These are phyloP conservation scores for Caenorhabditis macrosperma DNA, from an alignment of 2,888 invertebrate species.

Conservation along the genomic window DNA sequence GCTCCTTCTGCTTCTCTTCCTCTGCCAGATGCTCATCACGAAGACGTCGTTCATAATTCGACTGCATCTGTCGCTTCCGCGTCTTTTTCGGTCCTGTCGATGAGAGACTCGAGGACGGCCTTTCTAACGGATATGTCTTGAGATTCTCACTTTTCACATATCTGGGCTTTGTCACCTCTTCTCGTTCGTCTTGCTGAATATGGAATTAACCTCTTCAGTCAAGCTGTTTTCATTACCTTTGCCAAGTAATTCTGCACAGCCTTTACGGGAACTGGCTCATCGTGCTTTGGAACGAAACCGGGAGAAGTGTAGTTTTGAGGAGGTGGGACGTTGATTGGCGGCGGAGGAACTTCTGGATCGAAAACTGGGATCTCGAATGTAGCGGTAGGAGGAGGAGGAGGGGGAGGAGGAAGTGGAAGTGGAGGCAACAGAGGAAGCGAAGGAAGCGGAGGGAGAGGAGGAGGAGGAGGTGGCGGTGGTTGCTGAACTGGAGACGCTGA, in stretches of 20 bases:
- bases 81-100: constrained; percentile 21
- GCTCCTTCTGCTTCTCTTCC: constrained; percentile 28
- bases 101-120: neutral
- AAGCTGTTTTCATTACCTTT: neutral
- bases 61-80: constrained; percentile 21
- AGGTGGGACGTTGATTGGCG: neutral
- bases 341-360: constrained; percentile 9
- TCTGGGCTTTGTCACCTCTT: neutral
- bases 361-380: neutral
- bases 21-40: constrained; percentile 8
- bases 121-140: neutral
- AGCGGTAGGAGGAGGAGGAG: neutral
- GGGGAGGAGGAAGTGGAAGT: neutral
- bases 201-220: neutral
- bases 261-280: neutral
- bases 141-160: neutral
- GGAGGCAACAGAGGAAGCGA: neutral
- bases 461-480: constrained; percentile 3
- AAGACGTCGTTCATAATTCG: constrained; percentile 33
- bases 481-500: neutral
- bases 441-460: neutral
- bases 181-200: neutral
- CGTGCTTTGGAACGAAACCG: neutral
- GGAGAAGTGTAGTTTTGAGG: constrained; percentile 6
- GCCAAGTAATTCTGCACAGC: neutral